A percentile compares a stretch with the other conserved stretches of the same genome.
phyloP scores from a whole-genome alignment of 2,797 vertebrate species.

The Lepilemur ruficaudatus region DNA sequence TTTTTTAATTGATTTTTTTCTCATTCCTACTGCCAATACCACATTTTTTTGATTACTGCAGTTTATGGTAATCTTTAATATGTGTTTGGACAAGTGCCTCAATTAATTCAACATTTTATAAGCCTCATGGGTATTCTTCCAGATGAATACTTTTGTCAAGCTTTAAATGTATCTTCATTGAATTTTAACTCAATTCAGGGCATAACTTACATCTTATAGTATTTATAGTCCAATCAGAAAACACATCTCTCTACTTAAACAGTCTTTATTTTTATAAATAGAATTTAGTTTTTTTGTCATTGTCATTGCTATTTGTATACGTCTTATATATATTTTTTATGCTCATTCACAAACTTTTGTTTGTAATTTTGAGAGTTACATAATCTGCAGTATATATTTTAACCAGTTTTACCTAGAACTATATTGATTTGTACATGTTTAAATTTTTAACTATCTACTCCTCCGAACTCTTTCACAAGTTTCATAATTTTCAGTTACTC shows the following conservation, averaged over 20 bases:
- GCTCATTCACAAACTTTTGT: not conserved
- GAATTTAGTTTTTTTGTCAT: not conserved
- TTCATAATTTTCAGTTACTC: not conserved
- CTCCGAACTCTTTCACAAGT: not conserved
- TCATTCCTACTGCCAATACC: not conserved
- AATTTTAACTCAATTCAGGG: conserved; percentile 41
- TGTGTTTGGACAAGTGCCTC: not conserved
- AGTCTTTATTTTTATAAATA: not conserved
- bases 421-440: not conserved
- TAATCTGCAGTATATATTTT: not conserved
- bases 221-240: not conserved
- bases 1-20: not conserved
- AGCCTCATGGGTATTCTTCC: not conserved
- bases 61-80: conserved; percentile 36
- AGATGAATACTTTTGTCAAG: not conserved
- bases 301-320: not conserved
- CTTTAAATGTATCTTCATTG: conserved; percentile 23
- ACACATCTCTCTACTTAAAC: not conserved
- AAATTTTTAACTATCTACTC: not conserved
- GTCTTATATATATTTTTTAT: not conserved
- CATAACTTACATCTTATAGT: not conserved
- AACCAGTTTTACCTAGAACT: not conserved
- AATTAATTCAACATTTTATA: conserved; percentile 22
- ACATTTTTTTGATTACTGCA: not conserved
- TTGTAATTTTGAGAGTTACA: not conserved